Evolutionary conservation across 2,113 vertebrate species (phyloP).

Genomic region (Scophthalmus maximus): DNA sequence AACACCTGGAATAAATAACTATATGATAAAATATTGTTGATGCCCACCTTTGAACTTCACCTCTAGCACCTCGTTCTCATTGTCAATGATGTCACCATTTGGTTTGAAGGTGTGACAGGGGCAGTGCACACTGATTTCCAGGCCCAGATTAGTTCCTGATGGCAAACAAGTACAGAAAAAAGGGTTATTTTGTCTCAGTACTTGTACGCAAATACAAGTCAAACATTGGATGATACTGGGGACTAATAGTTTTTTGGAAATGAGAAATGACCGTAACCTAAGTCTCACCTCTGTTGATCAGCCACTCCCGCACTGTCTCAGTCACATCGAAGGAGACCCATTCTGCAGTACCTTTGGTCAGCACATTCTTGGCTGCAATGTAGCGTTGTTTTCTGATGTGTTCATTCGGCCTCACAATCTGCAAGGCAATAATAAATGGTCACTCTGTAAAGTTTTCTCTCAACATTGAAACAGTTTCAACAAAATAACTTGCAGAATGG

Average conservation of each 20-base stretch:
- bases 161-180: conserved; percentile 38
- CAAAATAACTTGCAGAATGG: not conserved
- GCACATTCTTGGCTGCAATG: conserved; percentile 89
- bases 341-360: conserved; percentile 87
- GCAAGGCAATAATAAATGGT: conserved; percentile 23
- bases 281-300: conserved; percentile 87
- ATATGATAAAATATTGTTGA: not conserved
- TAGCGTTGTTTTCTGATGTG: conserved; percentile 93
- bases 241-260: not conserved
- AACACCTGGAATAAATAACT: not conserved
- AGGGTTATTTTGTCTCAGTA: not conserved
- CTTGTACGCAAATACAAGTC: not conserved
- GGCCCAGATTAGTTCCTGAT: conserved; percentile 89
- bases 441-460: not conserved
- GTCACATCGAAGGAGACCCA: conserved; percentile 96
- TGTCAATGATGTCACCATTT: conserved; percentile 90
- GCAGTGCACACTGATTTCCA: conserved; percentile 95
- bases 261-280: not conserved
- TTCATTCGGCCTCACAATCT: conserved; percentile 90
- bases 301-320: conserved; percentile 92
- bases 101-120: conserved; percentile 92
- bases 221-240: not conserved
- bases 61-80: conserved; percentile 89
- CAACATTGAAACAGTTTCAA: not conserved
- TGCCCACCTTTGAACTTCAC: conserved; percentile 93